Evolutionary conservation across 2,113 vertebrate species (phyloP).

Genomic region (Dolichallabes microphthalmus): DNA sequence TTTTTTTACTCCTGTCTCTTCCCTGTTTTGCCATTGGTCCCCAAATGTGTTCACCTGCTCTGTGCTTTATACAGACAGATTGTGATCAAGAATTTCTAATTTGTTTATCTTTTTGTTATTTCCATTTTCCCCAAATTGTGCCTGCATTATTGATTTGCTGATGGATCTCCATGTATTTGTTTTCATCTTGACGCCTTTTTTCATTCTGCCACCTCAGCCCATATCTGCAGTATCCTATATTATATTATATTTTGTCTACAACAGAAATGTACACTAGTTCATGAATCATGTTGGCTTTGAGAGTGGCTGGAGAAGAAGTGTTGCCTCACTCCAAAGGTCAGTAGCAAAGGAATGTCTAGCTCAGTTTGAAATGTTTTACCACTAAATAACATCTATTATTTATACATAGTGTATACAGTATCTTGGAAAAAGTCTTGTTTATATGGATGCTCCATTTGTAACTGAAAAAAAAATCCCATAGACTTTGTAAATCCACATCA

Average conservation of each 20-base stretch:
- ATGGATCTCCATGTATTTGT: background rate
- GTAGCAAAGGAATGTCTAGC: slow-evolving; percentile 26
- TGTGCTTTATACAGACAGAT: background rate
- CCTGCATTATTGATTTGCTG: background rate
- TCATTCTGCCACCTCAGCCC: background rate
- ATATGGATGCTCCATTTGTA: slow-evolving; percentile 34
- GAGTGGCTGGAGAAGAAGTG: background rate
- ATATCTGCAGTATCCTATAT: background rate
- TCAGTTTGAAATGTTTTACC: slow-evolving; percentile 32
- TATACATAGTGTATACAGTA: slow-evolving; percentile 14
- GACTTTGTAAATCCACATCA: slow-evolving; percentile 24
- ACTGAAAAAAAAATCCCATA: slow-evolving; percentile 16
- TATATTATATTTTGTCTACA: background rate
- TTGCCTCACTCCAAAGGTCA: background rate
- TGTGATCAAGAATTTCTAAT: background rate
- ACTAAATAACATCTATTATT: slow-evolving; percentile 45
- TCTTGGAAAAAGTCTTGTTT: no score
- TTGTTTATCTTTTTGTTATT: background rate
- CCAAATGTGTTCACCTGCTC: background rate
- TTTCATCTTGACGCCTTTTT: background rate
- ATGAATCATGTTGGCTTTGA: background rate
- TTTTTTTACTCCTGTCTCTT: background rate
- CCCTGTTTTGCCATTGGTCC: background rate
- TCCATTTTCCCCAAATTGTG: background rate
- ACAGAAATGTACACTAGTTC: background rate